Conservation (phyloP, 2,888 invertebrate species). For the Conomelus anceps region DNA sequence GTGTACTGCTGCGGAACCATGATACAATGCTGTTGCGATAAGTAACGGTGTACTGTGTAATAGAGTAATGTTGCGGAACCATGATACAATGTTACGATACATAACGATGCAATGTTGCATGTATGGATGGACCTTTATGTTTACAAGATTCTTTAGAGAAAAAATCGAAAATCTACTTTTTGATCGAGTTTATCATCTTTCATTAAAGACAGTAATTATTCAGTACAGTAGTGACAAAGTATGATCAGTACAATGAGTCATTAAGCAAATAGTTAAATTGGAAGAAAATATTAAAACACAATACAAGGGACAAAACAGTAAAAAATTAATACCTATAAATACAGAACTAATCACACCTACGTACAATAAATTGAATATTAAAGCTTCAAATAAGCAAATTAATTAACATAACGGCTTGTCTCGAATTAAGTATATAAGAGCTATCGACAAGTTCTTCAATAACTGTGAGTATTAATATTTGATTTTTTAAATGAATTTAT, state of each 20-base stretch:
- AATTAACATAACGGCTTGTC: background rate
- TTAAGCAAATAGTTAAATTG: background rate
- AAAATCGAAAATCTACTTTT: background rate
- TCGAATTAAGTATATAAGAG: background rate
- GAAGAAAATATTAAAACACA: background rate
- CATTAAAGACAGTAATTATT: background rate
- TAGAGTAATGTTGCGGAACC: too few species aligned
- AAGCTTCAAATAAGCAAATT: background rate
- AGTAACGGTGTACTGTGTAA: too few species aligned
- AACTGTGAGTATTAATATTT: too few species aligned
- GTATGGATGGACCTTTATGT: too few species aligned
- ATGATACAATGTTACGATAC: too few species aligned
- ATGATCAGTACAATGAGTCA: background rate
- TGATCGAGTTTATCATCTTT: background rate
- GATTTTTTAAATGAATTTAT: too few species aligned
- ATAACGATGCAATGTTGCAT: too few species aligned
- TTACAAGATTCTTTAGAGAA: too few species aligned
- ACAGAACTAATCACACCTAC: background rate
- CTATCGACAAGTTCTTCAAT: too few species aligned
- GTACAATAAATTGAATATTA: background rate
- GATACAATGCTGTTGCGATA: too few species aligned
- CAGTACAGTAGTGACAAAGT: background rate
- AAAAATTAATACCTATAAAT: background rate
- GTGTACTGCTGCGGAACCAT: too few species aligned
- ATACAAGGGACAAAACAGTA: background rate